Percentiles rank a stretch among this genome's conserved stretches.
phyloP scores from a whole-genome alignment of 2,797 vertebrate species.

The Phoxinus dragarum region DNA sequence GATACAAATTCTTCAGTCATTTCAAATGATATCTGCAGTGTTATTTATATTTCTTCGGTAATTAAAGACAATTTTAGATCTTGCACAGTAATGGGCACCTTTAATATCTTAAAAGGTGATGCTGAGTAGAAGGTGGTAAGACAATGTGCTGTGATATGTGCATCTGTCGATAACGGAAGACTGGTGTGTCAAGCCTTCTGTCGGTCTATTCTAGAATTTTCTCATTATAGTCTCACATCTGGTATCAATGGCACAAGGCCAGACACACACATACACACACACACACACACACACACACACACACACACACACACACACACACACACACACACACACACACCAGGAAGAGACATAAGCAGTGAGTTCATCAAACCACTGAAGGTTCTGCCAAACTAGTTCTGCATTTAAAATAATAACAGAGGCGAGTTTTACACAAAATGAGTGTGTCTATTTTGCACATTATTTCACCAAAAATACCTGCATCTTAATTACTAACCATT shows the following conservation, averaged over 20 bases:
- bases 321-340: neutral
- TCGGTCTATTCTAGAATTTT: slow-evolving; percentile 35
- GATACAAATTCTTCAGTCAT: neutral
- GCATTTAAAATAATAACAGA: neutral
- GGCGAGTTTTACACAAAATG: neutral
- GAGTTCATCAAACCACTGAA: neutral
- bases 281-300: neutral
- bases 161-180: slow-evolving; percentile 42
- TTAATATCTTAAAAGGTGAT: slow-evolving; percentile 34
- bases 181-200: slow-evolving; percentile 27
- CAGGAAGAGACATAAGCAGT: neutral
- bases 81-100: slow-evolving; percentile 14
- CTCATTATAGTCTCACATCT: slow-evolving; percentile 32
- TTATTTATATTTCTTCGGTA: neutral
- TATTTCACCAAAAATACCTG: neutral
- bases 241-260: slow-evolving; percentile 25
- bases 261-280: neutral
- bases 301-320: too few relatives aligned
- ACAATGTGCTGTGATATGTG: slow-evolving; percentile 53
- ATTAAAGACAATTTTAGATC: slow-evolving; percentile 1
- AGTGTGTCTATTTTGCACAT: neutral
- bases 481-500: neutral
- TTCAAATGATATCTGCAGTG: neutral
- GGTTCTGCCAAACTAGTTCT: neutral
- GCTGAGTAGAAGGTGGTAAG: slow-evolving; percentile 17